phyloP scores from a whole-genome alignment of 2,888 invertebrate genomes.

The Molorchus minor region DNA sequence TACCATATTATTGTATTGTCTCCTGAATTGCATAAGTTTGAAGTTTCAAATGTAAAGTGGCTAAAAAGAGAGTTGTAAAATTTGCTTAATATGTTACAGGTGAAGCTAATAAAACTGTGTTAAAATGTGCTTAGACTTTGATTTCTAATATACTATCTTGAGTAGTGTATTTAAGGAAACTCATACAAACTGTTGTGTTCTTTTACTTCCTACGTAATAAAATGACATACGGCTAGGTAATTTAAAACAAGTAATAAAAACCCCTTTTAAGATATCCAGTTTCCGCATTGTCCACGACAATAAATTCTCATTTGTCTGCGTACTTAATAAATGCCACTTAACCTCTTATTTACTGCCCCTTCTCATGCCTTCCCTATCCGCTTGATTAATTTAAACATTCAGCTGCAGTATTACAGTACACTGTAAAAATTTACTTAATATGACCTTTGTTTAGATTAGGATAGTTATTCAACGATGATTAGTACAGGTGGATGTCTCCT shows the following conservation, averaged over 20 bases:
- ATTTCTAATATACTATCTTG: too few relatives aligned
- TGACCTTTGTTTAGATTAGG: too few relatives aligned
- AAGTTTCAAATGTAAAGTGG: too few relatives aligned
- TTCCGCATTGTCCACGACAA: conserved; percentile 16
- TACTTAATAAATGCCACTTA: conserved; percentile 21
- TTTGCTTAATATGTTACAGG: too few relatives aligned
- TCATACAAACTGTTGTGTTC: neutral
- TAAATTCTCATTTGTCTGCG: conserved; percentile 18
- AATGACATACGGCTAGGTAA: conserved; percentile 2
- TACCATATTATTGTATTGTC: too few relatives aligned
- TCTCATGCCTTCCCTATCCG: neutral
- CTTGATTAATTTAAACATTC: conserved; percentile 2
- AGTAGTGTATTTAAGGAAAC: too few relatives aligned
- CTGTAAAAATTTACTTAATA: neutral
- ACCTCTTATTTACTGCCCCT: conserved; percentile 11
- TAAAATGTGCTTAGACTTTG: too few relatives aligned
- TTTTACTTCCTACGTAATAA: neutral
- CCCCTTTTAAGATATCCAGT: neutral
- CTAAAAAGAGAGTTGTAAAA: too few relatives aligned
- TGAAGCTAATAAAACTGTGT: too few relatives aligned
- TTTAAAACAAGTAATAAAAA: conserved; percentile 12
- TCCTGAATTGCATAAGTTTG: too few relatives aligned
- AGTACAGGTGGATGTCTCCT: too few relatives aligned
- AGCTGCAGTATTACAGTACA: neutral
- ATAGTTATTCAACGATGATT: too few relatives aligned